Conservation (phyloP, 2,888 invertebrate species). For the Drosophila helvetica region DNA sequence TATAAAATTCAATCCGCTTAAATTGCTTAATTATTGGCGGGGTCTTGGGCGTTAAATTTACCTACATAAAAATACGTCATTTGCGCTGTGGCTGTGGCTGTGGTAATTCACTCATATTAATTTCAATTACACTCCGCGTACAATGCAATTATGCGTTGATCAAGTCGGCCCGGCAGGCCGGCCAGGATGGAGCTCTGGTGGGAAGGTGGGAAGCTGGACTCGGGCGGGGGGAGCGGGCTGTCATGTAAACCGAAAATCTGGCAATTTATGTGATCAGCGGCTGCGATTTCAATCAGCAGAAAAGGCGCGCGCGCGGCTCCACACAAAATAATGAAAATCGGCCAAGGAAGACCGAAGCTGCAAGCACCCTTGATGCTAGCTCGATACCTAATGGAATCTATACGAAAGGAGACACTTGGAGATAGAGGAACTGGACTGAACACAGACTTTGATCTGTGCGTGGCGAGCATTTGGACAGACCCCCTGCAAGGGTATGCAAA, state of each 20-base stretch:
- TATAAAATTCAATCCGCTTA: conserved; percentile 78
- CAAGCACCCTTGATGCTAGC: background rate
- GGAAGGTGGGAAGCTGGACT: background rate
- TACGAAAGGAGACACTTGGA: background rate
- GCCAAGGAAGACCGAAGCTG: background rate
- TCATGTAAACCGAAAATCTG: conserved; percentile 77
- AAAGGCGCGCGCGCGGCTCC: conserved; percentile 17
- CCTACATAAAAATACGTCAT: conserved; percentile 74
- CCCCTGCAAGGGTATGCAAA: background rate
- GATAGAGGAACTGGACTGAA: conserved; percentile 9
- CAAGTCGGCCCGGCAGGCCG: background rate
- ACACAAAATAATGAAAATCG: conserved; percentile 12
- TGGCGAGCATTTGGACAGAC: background rate
- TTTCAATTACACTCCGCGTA: conserved; percentile 79
- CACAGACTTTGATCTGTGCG: background rate
- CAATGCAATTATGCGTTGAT: conserved; percentile 80
- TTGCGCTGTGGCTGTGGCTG: conserved; percentile 19
- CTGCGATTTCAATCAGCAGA: conserved; percentile 79
- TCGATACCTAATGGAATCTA: background rate
- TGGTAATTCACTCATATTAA: conserved; percentile 80
- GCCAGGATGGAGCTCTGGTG: background rate
- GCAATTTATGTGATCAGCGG: conserved; percentile 82
- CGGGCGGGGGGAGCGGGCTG: conserved; percentile 24
- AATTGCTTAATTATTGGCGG: conserved; percentile 80
- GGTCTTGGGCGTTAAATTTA: conserved; percentile 70